Evolutionary conservation across 2,888 invertebrate species (phyloP).

Genomic region (Magallana nippona): DNA sequence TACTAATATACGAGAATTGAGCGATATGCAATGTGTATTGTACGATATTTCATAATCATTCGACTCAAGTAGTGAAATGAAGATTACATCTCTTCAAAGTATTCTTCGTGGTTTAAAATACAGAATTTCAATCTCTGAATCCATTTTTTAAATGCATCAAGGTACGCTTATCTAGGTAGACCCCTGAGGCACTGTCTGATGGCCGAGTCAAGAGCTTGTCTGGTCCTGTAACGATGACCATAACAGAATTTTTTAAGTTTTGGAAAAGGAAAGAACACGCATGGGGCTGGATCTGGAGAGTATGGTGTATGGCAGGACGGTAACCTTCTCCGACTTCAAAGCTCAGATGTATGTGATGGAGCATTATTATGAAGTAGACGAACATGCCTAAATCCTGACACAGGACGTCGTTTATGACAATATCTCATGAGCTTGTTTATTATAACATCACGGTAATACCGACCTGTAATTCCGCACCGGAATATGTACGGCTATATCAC

Average conservation of each 20-base stretch:
- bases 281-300: too few relatives aligned
- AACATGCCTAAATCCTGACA: neutral
- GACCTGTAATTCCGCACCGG: too few relatives aligned
- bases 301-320: too few relatives aligned
- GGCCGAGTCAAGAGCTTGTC: neutral
- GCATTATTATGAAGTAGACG: too few relatives aligned
- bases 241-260: neutral
- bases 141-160: too few relatives aligned
- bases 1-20: neutral
- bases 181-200: neutral
- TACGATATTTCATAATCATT: neutral
- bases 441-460: too few relatives aligned
- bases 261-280: too few relatives aligned
- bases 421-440: too few relatives aligned
- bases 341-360: neutral
- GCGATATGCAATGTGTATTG: neutral
- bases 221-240: neutral
- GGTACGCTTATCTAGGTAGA: neutral
- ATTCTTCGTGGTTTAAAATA: conserved; percentile 2
- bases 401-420: too few relatives aligned
- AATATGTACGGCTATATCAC: too few relatives aligned
- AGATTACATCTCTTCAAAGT: neutral
- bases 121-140: neutral
- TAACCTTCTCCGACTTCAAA: too few relatives aligned
- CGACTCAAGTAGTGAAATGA: neutral